These are phyloP conservation scores for Gnathonemus longibarbis DNA, from an alignment of 2,113 vertebrate genomes.

Conservation along the genomic window DNA sequence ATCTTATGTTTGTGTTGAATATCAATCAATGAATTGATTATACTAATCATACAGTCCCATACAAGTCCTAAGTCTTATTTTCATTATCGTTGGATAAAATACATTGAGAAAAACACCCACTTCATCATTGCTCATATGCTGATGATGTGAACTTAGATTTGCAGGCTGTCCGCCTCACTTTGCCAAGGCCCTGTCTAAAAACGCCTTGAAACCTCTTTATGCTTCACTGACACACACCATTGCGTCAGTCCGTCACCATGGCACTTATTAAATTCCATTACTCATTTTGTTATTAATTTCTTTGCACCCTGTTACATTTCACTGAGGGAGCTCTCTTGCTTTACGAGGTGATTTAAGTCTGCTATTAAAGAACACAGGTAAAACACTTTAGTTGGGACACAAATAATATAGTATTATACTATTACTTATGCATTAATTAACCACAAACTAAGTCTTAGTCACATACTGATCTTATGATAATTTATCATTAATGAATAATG, in stretches of 20 bases:
- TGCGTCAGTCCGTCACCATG: not conserved
- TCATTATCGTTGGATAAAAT: not conserved
- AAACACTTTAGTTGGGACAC: not conserved
- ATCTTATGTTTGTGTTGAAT: not conserved
- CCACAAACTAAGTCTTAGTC: not conserved
- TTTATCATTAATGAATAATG: not conserved
- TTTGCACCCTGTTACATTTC: not conserved
- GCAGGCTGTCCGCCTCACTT: not conserved
- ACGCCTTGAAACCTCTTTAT: not conserved
- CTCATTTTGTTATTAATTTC: conserved; percentile 5
- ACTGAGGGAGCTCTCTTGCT: not conserved
- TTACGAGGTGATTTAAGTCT: not conserved
- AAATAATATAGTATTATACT: not conserved
- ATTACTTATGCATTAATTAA: not conserved
- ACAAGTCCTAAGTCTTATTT: not conserved
- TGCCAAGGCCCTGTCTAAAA: not conserved
- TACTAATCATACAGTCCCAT: not conserved
- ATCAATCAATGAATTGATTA: not conserved
- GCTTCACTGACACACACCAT: not conserved
- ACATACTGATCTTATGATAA: not conserved
- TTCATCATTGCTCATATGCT: not conserved
- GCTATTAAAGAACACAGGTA: not conserved
- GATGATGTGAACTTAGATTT: not conserved
- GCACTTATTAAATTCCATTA: not conserved
- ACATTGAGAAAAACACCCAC: not conserved